phyloP scores from a whole-genome alignment of 2,797 vertebrate species.

The Heteromormyrus szaboi region DNA sequence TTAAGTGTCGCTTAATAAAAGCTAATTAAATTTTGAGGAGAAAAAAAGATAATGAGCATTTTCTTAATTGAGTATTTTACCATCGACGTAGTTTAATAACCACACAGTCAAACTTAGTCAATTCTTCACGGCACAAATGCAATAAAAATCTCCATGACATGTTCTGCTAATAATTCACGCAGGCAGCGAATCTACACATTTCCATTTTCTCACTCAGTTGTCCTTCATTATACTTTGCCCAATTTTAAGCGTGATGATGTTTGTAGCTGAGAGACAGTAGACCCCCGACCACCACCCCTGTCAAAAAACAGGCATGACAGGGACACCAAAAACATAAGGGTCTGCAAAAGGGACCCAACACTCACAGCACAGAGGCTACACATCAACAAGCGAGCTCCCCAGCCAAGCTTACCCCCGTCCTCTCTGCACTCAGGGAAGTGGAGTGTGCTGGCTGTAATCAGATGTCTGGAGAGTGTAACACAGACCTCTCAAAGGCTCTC shows the following conservation, averaged over 20 bases:
- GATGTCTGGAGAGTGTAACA: background rate
- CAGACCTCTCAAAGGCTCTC: background rate
- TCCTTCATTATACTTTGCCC: background rate
- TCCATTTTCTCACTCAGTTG: background rate
- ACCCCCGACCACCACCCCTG: background rate
- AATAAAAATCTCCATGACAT: background rate
- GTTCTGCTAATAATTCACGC: background rate
- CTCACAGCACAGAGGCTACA: background rate
- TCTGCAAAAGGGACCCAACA: background rate
- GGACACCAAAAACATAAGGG: background rate
- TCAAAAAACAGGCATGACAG: background rate
- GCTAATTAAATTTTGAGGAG: slow-evolving; percentile 19
- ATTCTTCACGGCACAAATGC: background rate
- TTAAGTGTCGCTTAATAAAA: slow-evolving; percentile 16
- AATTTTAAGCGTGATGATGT: background rate
- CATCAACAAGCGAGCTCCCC: background rate
- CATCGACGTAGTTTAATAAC: background rate
- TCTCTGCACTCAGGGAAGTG: background rate
- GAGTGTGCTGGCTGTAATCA: background rate
- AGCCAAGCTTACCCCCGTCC: background rate
- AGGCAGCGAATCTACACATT: background rate
- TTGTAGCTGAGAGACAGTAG: background rate
- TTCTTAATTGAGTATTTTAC: slow-evolving; percentile 17
- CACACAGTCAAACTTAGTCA: background rate
- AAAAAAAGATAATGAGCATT: slow-evolving; percentile 15